Conservation (phyloP, 2,113 vertebrate species). For the Megaptera novaeangliae region DNA sequence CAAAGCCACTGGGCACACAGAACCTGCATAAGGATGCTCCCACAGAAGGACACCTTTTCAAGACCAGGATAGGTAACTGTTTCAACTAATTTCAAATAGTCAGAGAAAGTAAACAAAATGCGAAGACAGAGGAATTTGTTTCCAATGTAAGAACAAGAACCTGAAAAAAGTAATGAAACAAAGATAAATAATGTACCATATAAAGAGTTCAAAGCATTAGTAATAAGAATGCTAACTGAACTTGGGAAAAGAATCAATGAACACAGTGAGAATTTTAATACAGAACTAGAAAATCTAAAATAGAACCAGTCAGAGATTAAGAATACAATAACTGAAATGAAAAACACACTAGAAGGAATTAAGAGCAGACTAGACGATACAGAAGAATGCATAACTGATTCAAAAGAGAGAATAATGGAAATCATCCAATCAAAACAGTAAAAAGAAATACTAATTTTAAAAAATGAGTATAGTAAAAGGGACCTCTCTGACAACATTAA, state of each 20-base stretch:
- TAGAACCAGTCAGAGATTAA: not conserved
- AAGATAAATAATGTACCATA: not conserved
- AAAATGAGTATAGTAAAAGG: not conserved
- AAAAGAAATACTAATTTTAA: not conserved
- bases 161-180: not conserved
- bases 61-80: not conserved
- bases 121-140: not conserved
- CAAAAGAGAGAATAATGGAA: not conserved
- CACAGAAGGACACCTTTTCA: not conserved
- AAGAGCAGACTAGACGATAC: not conserved
- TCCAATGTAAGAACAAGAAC: not conserved
- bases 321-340: not conserved
- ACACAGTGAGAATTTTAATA: not conserved
- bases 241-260: not conserved
- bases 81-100: not conserved
- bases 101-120: not conserved
- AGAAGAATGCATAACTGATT: not conserved
- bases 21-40: not conserved
- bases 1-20: not conserved
- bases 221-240: not conserved
- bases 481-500: not conserved
- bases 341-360: not conserved
- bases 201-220: not conserved
- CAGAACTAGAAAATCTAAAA: not conserved
- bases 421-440: too few species aligned